These are phyloP conservation scores for Lottia gigantea DNA, from an alignment of 2,888 invertebrate species.

Conservation along the genomic window DNA sequence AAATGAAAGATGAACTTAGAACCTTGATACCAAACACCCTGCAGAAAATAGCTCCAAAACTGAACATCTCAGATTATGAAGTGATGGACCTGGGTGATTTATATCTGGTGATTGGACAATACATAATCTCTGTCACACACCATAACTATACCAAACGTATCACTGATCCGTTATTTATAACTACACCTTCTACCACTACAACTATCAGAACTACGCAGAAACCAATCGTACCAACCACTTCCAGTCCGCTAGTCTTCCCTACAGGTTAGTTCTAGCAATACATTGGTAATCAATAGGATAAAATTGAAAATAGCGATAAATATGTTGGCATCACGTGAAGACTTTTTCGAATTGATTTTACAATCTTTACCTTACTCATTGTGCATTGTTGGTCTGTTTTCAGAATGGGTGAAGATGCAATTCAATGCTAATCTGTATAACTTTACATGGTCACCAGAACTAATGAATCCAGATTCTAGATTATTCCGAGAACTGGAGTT, in stretches of 20 bases:
- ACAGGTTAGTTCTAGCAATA: neutral
- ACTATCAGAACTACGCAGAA: neutral
- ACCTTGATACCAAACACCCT: slow-evolving; percentile 16
- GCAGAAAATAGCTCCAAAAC: slow-evolving; percentile 10
- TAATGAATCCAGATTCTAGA: slow-evolving; percentile 35
- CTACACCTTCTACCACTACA: slow-evolving; percentile 11
- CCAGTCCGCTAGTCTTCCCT: neutral
- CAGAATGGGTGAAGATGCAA: slow-evolving; percentile 19
- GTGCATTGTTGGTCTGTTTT: neutral
- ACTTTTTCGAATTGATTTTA: too few species aligned
- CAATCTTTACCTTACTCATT: too few species aligned
- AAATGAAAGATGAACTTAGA: slow-evolving; percentile 3
- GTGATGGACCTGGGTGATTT: slow-evolving; percentile 29
- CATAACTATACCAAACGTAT: neutral
- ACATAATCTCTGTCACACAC: neutral
- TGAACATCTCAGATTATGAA: slow-evolving; percentile 18
- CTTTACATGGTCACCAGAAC: slow-evolving; percentile 20
- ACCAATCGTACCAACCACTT: slow-evolving; percentile 12
- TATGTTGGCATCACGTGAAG: too few species aligned
- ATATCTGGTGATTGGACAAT: slow-evolving; percentile 15
- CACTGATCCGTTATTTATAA: neutral
- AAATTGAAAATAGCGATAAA: too few species aligned
- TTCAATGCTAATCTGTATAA: slow-evolving; percentile 15
- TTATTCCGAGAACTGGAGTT: slow-evolving; percentile 40
- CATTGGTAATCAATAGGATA: too few species aligned